These are phyloP conservation scores for Cheilosia variabilis DNA, from an alignment of 2,888 invertebrate species.

Conservation along the genomic window DNA sequence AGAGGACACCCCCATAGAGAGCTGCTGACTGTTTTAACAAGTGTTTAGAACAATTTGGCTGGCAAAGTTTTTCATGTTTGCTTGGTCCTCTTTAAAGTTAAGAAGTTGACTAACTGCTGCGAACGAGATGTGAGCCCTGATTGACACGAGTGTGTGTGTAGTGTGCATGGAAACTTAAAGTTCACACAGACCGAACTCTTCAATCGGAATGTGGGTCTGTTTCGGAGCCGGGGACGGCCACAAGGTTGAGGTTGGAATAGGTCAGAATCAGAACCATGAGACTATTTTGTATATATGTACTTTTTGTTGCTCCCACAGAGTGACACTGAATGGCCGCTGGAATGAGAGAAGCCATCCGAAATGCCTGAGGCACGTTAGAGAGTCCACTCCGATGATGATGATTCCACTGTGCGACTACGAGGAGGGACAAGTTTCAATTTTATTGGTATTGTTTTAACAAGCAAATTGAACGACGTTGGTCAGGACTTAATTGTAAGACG, in stretches of 20 bases:
- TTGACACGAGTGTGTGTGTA: constrained; percentile 41
- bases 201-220: constrained; percentile 6
- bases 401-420: constrained; percentile 19
- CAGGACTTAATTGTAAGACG: constrained; percentile 68
- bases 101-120: constrained; percentile 43
- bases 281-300: constrained; percentile 18
- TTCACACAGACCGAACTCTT: constrained; percentile 14
- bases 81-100: constrained; percentile 50
- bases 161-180: constrained; percentile 32
- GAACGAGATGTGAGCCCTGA: constrained; percentile 31
- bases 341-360: constrained; percentile 3
- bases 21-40: constrained; percentile 21
- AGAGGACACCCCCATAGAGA: constrained; percentile 24
- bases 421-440: constrained; percentile 60
- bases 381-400: constrained; percentile 42
- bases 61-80: constrained; percentile 1
- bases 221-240: constrained; percentile 14
- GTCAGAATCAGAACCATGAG: constrained; percentile 43
- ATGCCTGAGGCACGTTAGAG: constrained; percentile 20
- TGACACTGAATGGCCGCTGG: constrained; percentile 30
- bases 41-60: constrained; percentile 12
- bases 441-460: constrained; percentile 73
- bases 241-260: constrained; percentile 55
- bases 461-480: constrained; percentile 61
- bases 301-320: not conserved